phyloP scores from a whole-genome alignment of 2,797 vertebrate species.

The Spinus olivaceus region DNA sequence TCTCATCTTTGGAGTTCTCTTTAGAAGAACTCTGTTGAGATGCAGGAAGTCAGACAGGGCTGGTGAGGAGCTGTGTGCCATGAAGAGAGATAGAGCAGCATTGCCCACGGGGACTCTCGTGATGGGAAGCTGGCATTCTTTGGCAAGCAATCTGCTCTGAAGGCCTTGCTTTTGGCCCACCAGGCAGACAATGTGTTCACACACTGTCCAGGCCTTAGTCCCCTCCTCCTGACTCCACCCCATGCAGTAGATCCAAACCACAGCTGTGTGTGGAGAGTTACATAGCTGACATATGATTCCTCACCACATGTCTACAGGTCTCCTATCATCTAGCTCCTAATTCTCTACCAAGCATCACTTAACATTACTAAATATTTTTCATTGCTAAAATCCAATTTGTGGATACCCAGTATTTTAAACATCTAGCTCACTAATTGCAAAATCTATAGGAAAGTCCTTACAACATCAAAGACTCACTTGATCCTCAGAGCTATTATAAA shows the following conservation, averaged over 20 bases:
- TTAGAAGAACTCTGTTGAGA: slow-evolving; percentile 1
- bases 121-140: background rate
- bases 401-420: slow-evolving; percentile 64
- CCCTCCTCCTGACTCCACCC: background rate
- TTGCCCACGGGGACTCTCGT: background rate
- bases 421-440: slow-evolving; percentile 72
- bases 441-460: slow-evolving; percentile 72
- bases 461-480: slow-evolving; percentile 68
- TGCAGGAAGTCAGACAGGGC: slow-evolving; percentile 2
- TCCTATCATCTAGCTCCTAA: slow-evolving; percentile 10
- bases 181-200: background rate
- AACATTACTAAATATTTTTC: slow-evolving; percentile 62
- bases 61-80: background rate
- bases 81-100: background rate
- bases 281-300: background rate
- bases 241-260: background rate
- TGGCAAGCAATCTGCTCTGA: background rate
- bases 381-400: slow-evolving; percentile 48
- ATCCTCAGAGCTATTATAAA: slow-evolving; percentile 68
- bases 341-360: slow-evolving; percentile 37
- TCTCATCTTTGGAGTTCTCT: slow-evolving; percentile 37
- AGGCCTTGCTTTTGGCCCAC: background rate
- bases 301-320: background rate
- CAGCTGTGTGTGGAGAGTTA: slow-evolving; percentile 11
- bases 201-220: background rate